These are phyloP conservation scores for Proisotoma minuta DNA, from an alignment of 2,888 invertebrate genomes.

Conservation along the genomic window DNA sequence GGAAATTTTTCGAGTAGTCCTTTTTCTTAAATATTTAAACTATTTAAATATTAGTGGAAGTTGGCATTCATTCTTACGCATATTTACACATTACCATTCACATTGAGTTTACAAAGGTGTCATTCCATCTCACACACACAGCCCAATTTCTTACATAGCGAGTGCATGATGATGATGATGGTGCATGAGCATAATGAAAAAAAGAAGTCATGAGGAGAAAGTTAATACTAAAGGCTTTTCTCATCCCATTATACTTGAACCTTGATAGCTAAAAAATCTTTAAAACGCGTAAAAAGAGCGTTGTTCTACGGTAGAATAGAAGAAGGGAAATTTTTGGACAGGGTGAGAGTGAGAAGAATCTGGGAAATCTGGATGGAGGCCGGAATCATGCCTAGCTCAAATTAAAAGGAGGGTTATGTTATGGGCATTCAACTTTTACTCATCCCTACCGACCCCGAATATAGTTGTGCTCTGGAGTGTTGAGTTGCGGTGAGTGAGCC, in stretches of 20 bases:
- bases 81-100: too few relatives aligned
- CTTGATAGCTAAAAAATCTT: conserved; percentile 1
- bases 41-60: too few relatives aligned
- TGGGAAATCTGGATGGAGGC: neutral
- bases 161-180: too few relatives aligned
- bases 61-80: too few relatives aligned
- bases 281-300: neutral
- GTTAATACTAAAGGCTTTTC: neutral
- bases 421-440: neutral
- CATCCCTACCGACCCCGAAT: neutral
- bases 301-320: neutral
- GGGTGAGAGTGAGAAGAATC: neutral
- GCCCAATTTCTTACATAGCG: too few relatives aligned
- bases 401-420: conserved; percentile 6
- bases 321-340: conserved; percentile 1
- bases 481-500: too few relatives aligned
- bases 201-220: conserved; percentile 5
- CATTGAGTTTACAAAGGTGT: too few relatives aligned
- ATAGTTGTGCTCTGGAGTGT: neutral
- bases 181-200: neutral
- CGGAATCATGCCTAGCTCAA: neutral
- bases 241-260: conserved; percentile 5
- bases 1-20: too few relatives aligned
- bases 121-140: too few relatives aligned
- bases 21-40: too few relatives aligned